Evolutionary conservation across 2,888 invertebrate species (phyloP).

Genomic region (Hermaeophaga mercurialis): DNA sequence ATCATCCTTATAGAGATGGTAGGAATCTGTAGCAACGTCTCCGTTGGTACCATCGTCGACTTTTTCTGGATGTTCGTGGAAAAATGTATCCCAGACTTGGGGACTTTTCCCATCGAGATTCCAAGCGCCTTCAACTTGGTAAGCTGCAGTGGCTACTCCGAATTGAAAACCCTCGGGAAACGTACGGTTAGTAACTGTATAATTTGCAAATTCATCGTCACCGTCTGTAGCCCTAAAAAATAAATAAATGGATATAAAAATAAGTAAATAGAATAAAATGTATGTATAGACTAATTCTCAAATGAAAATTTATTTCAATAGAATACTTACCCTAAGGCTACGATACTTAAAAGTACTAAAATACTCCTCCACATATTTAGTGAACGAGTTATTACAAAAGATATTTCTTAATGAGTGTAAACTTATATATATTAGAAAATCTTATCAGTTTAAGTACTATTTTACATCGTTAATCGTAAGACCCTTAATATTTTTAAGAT

Average conservation of each 20-base stretch:
- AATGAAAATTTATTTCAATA: not conserved
- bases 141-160: constrained; percentile 48
- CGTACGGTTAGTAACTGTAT: constrained; percentile 32
- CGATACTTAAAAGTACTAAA: not conserved
- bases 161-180: constrained; percentile 39
- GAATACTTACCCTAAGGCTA: constrained; percentile 15
- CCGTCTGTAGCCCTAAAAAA: constrained; percentile 29
- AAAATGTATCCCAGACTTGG: constrained; percentile 37
- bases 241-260: too few relatives aligned
- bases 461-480: too few relatives aligned
- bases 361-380: constrained; percentile 1
- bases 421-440: too few relatives aligned
- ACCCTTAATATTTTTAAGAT: too few relatives aligned
- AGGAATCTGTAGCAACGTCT: constrained; percentile 70
- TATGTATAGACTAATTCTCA: too few relatives aligned
- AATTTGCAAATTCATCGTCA: constrained; percentile 31
- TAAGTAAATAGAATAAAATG: too few relatives aligned
- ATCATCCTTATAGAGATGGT: constrained; percentile 68
- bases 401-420: too few relatives aligned
- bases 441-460: too few relatives aligned
- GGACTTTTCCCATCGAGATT: constrained; percentile 45
- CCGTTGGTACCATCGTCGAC: constrained; percentile 57
- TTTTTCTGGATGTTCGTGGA: constrained; percentile 26
- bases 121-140: constrained; percentile 48
- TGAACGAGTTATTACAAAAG: not conserved